phyloP scores from a whole-genome alignment of 2,797 vertebrate genomes.

The Liparis tanakae region DNA sequence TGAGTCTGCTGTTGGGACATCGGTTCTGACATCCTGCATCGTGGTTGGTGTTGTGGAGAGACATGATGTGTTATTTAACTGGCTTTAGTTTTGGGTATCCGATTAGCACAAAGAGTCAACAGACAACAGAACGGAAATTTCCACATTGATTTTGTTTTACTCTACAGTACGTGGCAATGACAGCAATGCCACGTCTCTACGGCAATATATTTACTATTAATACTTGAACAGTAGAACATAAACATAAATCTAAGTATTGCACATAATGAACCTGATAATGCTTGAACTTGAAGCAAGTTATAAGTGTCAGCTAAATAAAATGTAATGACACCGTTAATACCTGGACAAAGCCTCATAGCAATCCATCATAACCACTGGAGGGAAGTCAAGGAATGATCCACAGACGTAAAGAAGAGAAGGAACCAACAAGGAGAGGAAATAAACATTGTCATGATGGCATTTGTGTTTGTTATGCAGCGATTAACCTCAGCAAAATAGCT shows the following conservation, averaged over 20 bases:
- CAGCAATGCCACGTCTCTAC: not conserved
- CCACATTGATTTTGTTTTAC: too few species aligned
- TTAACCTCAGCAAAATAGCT: constrained; percentile 32
- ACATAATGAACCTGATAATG: not conserved
- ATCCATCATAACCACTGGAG: not conserved
- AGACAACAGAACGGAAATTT: not conserved
- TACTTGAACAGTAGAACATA: not conserved
- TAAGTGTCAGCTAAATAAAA: too few species aligned
- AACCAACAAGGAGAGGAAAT: not conserved
- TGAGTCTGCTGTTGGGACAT: too few species aligned
- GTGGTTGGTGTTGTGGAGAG: too few species aligned
- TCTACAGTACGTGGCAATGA: not conserved
- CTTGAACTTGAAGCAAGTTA: too few species aligned
- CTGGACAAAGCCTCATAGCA: not conserved
- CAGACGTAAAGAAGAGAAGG: not conserved
- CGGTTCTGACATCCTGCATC: too few species aligned
- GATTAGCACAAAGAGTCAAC: too few species aligned
- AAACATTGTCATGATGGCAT: constrained; percentile 16
- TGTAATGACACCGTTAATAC: not conserved
- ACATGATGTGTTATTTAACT: too few species aligned
- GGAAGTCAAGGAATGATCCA: not conserved
- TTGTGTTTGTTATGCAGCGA: constrained; percentile 16
- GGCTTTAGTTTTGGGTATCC: too few species aligned
- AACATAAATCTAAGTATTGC: not conserved
- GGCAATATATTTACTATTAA: not conserved